Percentiles rank a stretch among this genome's conserved stretches.
phyloP scores from a whole-genome alignment of 2,113 vertebrate species.

The Gnathonemus longibarbis region DNA sequence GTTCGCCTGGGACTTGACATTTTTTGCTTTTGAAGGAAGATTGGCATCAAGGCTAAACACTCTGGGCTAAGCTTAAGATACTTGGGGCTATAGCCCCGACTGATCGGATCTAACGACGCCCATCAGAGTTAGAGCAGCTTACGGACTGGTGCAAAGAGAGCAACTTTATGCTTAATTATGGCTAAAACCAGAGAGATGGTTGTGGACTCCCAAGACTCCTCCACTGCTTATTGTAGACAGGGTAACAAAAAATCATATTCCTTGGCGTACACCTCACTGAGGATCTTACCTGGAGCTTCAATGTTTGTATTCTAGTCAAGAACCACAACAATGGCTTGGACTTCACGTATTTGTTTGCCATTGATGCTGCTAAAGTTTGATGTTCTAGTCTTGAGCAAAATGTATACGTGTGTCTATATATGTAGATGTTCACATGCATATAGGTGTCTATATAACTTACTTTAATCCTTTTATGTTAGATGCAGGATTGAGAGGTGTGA shows the following conservation, averaged over 20 bases:
- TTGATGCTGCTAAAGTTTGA: background rate
- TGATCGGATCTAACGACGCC: background rate
- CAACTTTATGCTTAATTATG: background rate
- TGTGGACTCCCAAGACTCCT: background rate
- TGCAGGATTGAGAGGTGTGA: background rate
- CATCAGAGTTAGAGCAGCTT: background rate
- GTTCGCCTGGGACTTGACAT: too few relatives aligned
- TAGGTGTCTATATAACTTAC: background rate
- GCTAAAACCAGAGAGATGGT: background rate
- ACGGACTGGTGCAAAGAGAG: background rate
- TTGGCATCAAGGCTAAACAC: background rate
- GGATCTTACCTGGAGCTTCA: background rate
- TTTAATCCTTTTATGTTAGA: background rate
- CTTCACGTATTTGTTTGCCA: background rate
- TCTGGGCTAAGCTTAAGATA: background rate
- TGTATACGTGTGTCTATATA: background rate
- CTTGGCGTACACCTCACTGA: background rate
- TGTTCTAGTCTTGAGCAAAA: background rate
- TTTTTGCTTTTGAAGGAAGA: background rate
- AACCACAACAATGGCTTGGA: background rate
- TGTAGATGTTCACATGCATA: background rate
- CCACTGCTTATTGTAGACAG: background rate
- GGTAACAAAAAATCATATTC: background rate
- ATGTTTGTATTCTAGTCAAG: background rate
- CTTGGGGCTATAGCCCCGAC: background rate